phyloP scores from a whole-genome alignment of 2,797 vertebrate genomes.

The Mormyrops boulengeri region DNA sequence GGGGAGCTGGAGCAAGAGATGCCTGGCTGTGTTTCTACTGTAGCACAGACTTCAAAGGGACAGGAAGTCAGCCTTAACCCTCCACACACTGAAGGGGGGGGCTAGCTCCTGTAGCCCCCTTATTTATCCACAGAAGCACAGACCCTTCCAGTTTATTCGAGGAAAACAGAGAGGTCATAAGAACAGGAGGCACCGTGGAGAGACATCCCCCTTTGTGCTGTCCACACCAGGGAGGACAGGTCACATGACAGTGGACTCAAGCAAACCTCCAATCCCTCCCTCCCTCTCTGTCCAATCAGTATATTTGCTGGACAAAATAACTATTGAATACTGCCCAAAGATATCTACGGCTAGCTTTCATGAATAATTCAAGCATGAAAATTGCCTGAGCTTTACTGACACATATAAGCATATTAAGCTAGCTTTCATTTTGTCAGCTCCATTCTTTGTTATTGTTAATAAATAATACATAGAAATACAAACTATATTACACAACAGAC shows the following conservation, averaged over 20 bases:
- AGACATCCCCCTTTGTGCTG: not conserved
- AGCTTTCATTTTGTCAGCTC: not conserved
- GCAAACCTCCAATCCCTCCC: not conserved
- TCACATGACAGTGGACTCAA: not conserved
- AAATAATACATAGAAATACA: conserved; percentile 1
- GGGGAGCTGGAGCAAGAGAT: not conserved
- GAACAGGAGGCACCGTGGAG: not conserved
- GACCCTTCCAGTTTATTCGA: not conserved
- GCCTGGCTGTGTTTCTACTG: not conserved
- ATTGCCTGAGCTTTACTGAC: not conserved
- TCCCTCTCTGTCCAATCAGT: not conserved
- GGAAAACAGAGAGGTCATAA: not conserved
- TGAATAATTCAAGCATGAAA: not conserved
- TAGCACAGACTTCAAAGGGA: not conserved
- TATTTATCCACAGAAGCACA: not conserved
- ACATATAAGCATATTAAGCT: not conserved
- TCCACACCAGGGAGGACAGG: not conserved
- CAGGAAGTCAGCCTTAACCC: not conserved
- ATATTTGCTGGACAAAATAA: not conserved
- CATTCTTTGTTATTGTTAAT: not conserved
- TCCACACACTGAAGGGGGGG: not conserved
- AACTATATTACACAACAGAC: not conserved
- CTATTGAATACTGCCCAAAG: not conserved
- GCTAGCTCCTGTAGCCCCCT: not conserved
- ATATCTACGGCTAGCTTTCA: not conserved